Evolutionary conservation across 35 echinoderm and acorn worm species (phyloP), one percentile per base, ranked within the genome.

Genomic region (Patiria miniata): DNA sequence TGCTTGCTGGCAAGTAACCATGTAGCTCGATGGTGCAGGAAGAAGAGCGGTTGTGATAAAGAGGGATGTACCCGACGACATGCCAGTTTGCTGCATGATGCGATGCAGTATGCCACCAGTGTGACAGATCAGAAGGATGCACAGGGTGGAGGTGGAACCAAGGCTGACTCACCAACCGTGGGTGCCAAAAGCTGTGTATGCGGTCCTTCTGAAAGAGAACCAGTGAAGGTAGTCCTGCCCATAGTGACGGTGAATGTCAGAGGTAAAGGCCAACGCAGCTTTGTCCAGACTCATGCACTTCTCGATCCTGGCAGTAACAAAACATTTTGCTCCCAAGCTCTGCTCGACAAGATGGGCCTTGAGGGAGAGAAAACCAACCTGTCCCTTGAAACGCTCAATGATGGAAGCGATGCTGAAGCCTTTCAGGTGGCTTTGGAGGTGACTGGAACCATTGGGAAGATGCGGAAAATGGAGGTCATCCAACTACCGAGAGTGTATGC

Each of bases 291-390:
- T 26, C 86, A 83, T 84, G 90, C 90, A 37, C 28, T 87, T n/a
- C 50, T 92, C 0, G 90, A 92, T 36, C 77, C 86, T 34, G 83
- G 83, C 53, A 92, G 83, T 39, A 77, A 92, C 55, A 40, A 80
- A 26, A 78, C 83, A 32, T 57, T 87, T 2, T 87, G 77, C 39
- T 78, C 83, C 21, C 77, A 87, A 52, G 59, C 68, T 51, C 36
- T 92, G 44, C 73, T 82, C 8, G 79, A 84, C 23, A 39, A 84
- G 10, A 40, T 84, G 42, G 88, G 81, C 33, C 21, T 77, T 8
- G 44, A 59, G 8, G 84, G 40, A 32, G 61, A 68, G 16, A 28
- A 50, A 61, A 80, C 61, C 12, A 34, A 14, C 29, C 23, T 69
- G 34, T 69, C 61, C 14, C 61, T 69, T 32, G 61, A 69, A 34